Percentiles rank a stretch among this genome's conserved stretches.
phyloP scores from a whole-genome alignment of 1,140 invertebrate species.

The Zaprionus inermis region DNA sequence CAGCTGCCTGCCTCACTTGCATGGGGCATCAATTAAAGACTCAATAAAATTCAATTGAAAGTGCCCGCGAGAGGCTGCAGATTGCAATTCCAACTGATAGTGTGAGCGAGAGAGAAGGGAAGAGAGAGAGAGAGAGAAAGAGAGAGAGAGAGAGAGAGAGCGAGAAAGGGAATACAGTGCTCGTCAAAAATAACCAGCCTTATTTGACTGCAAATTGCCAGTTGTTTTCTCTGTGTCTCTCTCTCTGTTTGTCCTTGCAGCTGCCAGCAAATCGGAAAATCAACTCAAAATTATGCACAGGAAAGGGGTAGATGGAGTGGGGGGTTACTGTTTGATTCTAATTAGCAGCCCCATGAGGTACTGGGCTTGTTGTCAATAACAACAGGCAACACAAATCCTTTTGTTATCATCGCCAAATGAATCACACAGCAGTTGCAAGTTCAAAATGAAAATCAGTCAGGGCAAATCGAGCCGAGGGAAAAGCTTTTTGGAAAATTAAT shows the following conservation, averaged over 20 bases:
- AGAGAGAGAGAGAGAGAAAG: not conserved
- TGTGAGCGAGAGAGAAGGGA: not conserved
- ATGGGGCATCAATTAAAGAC: constrained; percentile 72
- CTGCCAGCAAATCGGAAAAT: constrained; percentile 9
- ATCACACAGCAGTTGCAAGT: not conserved
- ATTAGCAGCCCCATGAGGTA: constrained; percentile 1
- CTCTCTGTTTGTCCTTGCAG: constrained; percentile 6
- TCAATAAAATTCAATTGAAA: constrained; percentile 78
- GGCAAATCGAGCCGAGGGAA: not conserved
- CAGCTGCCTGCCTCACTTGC: constrained; percentile 25
- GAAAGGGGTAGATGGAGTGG: not conserved
- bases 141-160: not conserved
- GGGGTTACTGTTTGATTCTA: not conserved
- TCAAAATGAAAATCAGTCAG: not conserved
- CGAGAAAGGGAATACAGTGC: too few species aligned
- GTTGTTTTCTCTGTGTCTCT: not conserved
- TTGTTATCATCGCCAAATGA: not conserved
- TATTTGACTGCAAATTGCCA: constrained; percentile 19
- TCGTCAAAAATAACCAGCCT: constrained; percentile 17
- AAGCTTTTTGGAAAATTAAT: not conserved
- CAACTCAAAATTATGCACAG: constrained; percentile 25
- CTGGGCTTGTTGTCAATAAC: not conserved
- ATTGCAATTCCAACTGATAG: constrained; percentile 44
- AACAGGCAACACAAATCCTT: not conserved
- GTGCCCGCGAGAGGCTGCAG: constrained; percentile 6